A percentile compares a stretch with the other conserved stretches of the same genome.
phyloP scores from a whole-genome alignment of 2,797 vertebrate genomes.

The Glossophaga mutica region DNA sequence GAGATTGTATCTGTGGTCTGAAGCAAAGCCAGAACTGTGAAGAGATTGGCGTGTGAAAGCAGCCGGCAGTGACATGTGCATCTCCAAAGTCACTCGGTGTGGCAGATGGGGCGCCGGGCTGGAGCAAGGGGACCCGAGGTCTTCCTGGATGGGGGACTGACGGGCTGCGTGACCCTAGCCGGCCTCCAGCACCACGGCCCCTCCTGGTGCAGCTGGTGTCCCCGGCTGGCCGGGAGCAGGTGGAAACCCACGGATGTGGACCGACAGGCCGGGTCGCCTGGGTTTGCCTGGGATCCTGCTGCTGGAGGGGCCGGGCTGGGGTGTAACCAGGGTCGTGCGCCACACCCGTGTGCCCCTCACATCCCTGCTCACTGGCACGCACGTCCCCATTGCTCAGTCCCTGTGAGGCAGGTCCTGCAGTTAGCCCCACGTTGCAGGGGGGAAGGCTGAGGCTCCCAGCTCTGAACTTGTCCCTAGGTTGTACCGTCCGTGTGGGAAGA shows the following conservation, averaged over 20 bases:
- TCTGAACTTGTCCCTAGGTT: neutral
- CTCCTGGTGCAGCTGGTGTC: too few relatives aligned
- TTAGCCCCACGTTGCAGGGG: neutral
- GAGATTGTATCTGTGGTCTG: neutral
- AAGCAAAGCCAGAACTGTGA: neutral
- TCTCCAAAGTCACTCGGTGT: fast-evolving
- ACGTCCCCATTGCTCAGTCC: too few relatives aligned
- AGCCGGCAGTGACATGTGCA: fast-evolving
- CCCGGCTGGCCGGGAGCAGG: fast-evolving
- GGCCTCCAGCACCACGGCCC: fast-evolving
- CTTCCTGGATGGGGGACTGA: neutral
- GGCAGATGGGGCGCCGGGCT: fast-evolving
- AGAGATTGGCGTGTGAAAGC: neutral
- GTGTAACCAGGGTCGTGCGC: neutral
- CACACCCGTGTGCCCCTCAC: too few relatives aligned
- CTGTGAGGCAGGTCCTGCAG: fast-evolving
- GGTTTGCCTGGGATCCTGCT: neutral
- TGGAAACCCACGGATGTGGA: fast-evolving
- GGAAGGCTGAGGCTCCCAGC: fast-evolving
- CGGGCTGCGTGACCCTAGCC: neutral
- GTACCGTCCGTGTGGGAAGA: too few relatives aligned
- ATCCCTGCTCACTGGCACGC: neutral
- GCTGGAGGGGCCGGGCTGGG: neutral
- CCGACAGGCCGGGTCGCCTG: fast-evolving
- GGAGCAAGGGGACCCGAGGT: neutral